Conservation (phyloP, 2,113 vertebrate genomes). For the Narcine bancroftii region DNA sequence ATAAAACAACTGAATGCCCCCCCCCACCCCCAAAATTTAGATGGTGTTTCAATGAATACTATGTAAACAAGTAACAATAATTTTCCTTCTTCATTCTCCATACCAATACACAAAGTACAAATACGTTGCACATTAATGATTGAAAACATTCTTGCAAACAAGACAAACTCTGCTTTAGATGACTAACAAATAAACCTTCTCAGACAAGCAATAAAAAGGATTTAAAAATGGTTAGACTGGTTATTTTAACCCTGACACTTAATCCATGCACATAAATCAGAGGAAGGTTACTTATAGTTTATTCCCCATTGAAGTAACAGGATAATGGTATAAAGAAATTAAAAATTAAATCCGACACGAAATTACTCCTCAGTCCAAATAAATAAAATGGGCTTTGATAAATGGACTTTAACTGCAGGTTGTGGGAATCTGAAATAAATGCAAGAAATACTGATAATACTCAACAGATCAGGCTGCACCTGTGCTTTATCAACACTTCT, state of each 20-base stretch:
- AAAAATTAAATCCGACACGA: not conserved
- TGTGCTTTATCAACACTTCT: too few species aligned
- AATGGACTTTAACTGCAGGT: too few species aligned
- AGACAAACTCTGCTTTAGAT: not conserved
- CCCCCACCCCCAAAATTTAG: too few species aligned
- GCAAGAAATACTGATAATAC: too few species aligned
- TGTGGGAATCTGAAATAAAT: too few species aligned
- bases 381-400: not conserved
- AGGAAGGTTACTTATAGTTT: slow-evolving; percentile 27
- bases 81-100: not conserved
- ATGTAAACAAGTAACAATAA: not conserved
- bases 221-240: slow-evolving; percentile 7
- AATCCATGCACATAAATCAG: slow-evolving; percentile 32
- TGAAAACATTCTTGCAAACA: slow-evolving; percentile 7
- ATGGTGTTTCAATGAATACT: not conserved
- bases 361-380: not conserved
- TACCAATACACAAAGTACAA: not conserved
- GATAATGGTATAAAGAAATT: too few species aligned
- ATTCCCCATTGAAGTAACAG: not conserved
- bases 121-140: not conserved
- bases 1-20: not conserved
- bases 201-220: slow-evolving; percentile 20
- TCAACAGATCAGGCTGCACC: too few species aligned
- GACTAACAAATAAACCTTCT: slow-evolving; percentile 17
- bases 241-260: slow-evolving; percentile 36